These are phyloP conservation scores for Rhinolophus sinicus DNA, from an alignment of 2,113 vertebrate genomes.

Conservation along the genomic window DNA sequence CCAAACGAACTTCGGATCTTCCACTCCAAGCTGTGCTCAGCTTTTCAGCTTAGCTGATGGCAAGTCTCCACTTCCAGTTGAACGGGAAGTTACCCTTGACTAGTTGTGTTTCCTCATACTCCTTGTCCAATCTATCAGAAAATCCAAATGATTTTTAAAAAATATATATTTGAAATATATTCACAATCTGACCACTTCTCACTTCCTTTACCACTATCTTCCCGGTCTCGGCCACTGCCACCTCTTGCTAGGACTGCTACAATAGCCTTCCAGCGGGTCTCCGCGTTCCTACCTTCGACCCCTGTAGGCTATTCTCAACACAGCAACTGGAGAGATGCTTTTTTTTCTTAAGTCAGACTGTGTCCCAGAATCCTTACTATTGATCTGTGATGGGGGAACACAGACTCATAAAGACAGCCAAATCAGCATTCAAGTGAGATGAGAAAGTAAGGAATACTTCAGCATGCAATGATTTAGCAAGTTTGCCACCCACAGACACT, in stretches of 20 bases:
- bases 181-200: neutral
- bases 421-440: neutral
- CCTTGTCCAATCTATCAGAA: neutral
- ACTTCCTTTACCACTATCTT: neutral
- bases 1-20: neutral
- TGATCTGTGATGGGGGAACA: neutral
- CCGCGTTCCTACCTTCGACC: accelerated
- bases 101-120: neutral
- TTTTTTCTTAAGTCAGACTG: neutral
- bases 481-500: neutral
- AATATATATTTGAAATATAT: neutral
- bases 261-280: neutral
- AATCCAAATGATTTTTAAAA: neutral
- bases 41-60: neutral
- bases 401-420: neutral
- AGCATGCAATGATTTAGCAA: neutral
- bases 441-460: neutral
- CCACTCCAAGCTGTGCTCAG: neutral
- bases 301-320: neutral
- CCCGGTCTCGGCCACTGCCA: neutral
- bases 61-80: neutral
- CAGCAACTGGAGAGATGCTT: neutral
- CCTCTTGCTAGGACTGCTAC: neutral
- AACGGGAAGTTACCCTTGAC: neutral
- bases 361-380: neutral